Percentiles rank a stretch among this genome's conserved stretches.
These are phyloP conservation scores for Pyralis farinalis DNA, from an alignment of 2,888 invertebrate genomes.

Conservation along the genomic window DNA sequence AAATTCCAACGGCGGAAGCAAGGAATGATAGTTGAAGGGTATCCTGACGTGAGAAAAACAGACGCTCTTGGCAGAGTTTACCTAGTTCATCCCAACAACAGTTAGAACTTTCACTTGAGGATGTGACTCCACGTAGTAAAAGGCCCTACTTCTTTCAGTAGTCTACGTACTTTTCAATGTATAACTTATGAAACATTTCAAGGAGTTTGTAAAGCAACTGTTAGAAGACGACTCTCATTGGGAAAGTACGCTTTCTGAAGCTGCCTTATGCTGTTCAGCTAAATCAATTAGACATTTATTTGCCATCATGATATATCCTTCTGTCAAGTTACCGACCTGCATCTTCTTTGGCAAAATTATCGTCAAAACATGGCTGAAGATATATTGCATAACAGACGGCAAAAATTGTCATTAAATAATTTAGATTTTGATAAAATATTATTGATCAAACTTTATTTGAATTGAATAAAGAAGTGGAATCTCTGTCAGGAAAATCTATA, in stretches of 20 bases:
- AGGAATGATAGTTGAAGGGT: constrained; percentile 19
- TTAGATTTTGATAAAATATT: constrained; percentile 1
- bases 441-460: neutral
- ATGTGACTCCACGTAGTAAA: constrained; percentile 21
- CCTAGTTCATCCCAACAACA: constrained; percentile 22
- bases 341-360: constrained; percentile 18
- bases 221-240: constrained; percentile 33
- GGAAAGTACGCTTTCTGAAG: constrained; percentile 22
- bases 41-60: constrained; percentile 18
- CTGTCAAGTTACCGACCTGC: constrained; percentile 17
- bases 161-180: constrained; percentile 17
- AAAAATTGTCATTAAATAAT: no score
- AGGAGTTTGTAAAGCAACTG: constrained; percentile 26
- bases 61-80: constrained; percentile 23
- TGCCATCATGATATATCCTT: constrained; percentile 15
- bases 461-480: neutral
- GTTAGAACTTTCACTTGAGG: constrained; percentile 23
- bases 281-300: constrained; percentile 16
- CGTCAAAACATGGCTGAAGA: constrained; percentile 9
- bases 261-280: constrained; percentile 14
- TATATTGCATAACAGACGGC: neutral
- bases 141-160: constrained; percentile 18
- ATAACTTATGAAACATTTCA: constrained; percentile 23
- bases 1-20: constrained; percentile 19
- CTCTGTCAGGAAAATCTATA: neutral